Conservation (phyloP, 2,797 vertebrate species). For the Podargus strigoides region DNA sequence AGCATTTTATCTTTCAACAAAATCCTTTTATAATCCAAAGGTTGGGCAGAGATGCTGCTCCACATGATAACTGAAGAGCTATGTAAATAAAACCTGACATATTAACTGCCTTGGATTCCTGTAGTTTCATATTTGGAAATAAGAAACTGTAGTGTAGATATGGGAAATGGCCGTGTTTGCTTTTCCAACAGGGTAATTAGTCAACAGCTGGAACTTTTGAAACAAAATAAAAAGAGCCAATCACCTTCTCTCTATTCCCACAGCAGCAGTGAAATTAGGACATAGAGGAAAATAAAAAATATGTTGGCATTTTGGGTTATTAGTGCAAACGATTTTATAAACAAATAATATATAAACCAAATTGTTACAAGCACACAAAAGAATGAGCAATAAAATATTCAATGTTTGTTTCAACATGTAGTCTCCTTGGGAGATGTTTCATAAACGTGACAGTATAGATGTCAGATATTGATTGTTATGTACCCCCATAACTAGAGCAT, state of each 20-base stretch:
- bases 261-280: conserved; percentile 10
- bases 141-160: not conserved
- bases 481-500: not conserved
- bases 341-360: conserved; percentile 28
- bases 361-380: not conserved
- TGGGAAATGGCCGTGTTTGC: not conserved
- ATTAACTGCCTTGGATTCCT: conserved; percentile 35
- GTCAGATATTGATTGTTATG: not conserved
- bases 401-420: not conserved
- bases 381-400: not conserved
- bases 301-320: not conserved
- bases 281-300: conserved; percentile 27
- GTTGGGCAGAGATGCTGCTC: conserved; percentile 14
- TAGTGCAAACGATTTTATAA: conserved; percentile 29
- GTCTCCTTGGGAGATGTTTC: not conserved
- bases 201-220: conserved; percentile 41
- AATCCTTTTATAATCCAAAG: conserved; percentile 23
- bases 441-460: not conserved
- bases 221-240: not conserved
- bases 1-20: conserved; percentile 39
- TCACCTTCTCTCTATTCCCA: not conserved
- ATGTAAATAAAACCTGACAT: conserved; percentile 51
- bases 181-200: conserved; percentile 33
- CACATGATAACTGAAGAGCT: conserved; percentile 1
- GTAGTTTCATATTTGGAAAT: conserved; percentile 45